phyloP scores from a whole-genome alignment of 2,888 invertebrate species.

The Oscheius onirici region DNA sequence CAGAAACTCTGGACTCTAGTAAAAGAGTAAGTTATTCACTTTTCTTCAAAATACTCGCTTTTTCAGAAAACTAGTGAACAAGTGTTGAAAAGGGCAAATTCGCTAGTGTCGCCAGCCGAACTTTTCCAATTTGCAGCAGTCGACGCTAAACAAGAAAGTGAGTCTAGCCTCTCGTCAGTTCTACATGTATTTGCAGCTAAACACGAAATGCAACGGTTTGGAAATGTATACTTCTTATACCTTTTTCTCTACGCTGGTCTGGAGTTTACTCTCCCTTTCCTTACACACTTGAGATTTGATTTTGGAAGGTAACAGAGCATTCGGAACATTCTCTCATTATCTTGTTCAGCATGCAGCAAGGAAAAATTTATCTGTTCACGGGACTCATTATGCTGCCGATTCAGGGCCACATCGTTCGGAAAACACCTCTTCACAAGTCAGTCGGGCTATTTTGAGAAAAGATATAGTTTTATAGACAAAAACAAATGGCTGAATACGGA shows the following conservation, averaged over 20 bases:
- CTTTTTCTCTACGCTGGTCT: conserved; percentile 93
- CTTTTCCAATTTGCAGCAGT: conserved; percentile 59
- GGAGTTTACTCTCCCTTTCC: conserved; percentile 95
- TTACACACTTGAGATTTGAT: conserved; percentile 89
- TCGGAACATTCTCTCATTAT: too few species aligned
- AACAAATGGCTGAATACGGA: conserved; percentile 75
- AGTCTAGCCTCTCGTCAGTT: conserved; percentile 11
- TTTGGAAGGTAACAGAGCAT: conserved; percentile 77
- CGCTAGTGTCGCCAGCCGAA: conserved; percentile 44
- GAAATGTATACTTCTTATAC: conserved; percentile 81
- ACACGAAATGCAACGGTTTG: conserved; percentile 61
- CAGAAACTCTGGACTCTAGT: conserved; percentile 79
- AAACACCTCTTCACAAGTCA: conserved; percentile 79
- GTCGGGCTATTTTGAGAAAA: neutral
- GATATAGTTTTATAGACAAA: conserved; percentile 51
- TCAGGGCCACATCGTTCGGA: conserved; percentile 86
- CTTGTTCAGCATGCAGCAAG: conserved; percentile 87
- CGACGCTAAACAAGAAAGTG: conserved; percentile 51
- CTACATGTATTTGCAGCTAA: conserved; percentile 43
- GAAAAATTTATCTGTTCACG: conserved; percentile 94
- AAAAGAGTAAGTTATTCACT: conserved; percentile 5
- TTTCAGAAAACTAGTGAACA: conserved; percentile 20
- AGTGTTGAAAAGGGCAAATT: conserved; percentile 34
- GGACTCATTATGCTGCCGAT: conserved; percentile 90
- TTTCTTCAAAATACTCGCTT: too few species aligned